A percentile compares a stretch with the other conserved stretches of the same genome.
phyloP scores from a whole-genome alignment of 2,113 vertebrate species.

The Oxyruncus cristatus region DNA sequence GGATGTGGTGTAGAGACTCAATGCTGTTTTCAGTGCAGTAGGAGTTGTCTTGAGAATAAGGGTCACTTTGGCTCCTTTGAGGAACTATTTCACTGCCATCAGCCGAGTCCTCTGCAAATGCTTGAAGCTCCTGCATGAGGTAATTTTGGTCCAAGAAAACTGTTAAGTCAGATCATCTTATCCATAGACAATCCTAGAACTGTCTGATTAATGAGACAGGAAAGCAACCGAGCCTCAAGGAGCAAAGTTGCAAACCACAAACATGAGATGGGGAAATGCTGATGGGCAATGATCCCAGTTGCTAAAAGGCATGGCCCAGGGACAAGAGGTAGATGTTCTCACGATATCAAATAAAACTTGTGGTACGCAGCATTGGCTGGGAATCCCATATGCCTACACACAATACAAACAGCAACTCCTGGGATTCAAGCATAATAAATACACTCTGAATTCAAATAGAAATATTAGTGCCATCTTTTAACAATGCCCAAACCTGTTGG shows the following conservation, averaged over 20 bases:
- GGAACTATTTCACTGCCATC: background rate
- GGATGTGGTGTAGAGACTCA: background rate
- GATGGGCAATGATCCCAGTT: background rate
- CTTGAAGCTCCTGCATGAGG: background rate
- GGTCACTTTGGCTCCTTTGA: background rate
- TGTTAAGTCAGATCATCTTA: background rate
- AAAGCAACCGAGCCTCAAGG: background rate
- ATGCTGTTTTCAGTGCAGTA: background rate
- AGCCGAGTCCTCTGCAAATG: background rate
- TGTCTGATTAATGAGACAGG: background rate
- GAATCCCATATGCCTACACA: background rate
- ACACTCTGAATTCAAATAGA: background rate
- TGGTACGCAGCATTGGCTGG: rapidly evolving
- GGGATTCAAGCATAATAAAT: background rate
- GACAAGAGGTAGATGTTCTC: background rate
- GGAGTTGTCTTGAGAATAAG: background rate
- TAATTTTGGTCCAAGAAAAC: background rate
- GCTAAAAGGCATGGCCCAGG: background rate
- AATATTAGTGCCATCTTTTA: background rate
- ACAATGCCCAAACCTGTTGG: background rate
- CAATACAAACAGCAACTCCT: background rate
- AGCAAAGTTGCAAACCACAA: background rate
- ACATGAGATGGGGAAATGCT: background rate
- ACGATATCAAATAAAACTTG: background rate
- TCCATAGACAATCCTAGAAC: background rate